Percentiles rank a stretch among this genome's conserved stretches.
Evolutionary conservation across 2,888 invertebrate genomes (phyloP).

Genomic region (Brenthis daphne): DNA sequence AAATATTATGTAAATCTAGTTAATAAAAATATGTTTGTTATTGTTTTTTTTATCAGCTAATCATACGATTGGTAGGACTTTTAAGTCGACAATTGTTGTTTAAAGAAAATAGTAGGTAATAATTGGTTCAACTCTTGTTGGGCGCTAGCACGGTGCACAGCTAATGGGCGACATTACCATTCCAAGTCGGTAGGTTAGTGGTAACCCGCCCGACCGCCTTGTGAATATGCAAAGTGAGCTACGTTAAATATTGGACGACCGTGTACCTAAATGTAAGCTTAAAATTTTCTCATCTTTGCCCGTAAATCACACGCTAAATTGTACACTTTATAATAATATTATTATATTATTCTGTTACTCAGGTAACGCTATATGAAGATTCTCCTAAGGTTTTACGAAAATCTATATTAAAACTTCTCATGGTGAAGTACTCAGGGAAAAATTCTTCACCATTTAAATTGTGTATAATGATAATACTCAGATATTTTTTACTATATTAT

Average conservation of each 20-base stretch:
- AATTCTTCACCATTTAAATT: not conserved
- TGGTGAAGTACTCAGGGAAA: not conserved
- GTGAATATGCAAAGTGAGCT: constrained; percentile 74
- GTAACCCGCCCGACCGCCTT: constrained; percentile 62
- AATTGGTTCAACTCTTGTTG: constrained; percentile 45
- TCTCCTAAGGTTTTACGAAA: too few species aligned
- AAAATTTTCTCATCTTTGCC: constrained; percentile 29
- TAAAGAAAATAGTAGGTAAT: constrained; percentile 39
- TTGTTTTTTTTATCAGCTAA: too few species aligned
- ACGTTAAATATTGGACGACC: constrained; percentile 68
- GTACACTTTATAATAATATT: constrained; percentile 21
- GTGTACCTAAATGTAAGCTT: constrained; percentile 55
- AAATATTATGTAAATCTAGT: too few species aligned
- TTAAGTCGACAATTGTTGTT: not conserved
- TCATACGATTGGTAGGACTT: too few species aligned
- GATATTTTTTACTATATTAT: not conserved
- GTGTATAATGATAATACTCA: not conserved
- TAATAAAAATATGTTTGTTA: too few species aligned
- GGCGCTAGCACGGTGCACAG: constrained; percentile 33
- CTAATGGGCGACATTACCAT: constrained; percentile 68
- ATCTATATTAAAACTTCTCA: too few species aligned
- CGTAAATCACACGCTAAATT: constrained; percentile 30
- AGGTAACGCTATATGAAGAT: too few species aligned
- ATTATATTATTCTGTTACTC: too few species aligned
- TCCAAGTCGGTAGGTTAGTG: constrained; percentile 63